A percentile compares a stretch with the other conserved stretches of the same genome.
Evolutionary conservation across 1,140 invertebrate species (phyloP).

Genomic region (Sipha flava): DNA sequence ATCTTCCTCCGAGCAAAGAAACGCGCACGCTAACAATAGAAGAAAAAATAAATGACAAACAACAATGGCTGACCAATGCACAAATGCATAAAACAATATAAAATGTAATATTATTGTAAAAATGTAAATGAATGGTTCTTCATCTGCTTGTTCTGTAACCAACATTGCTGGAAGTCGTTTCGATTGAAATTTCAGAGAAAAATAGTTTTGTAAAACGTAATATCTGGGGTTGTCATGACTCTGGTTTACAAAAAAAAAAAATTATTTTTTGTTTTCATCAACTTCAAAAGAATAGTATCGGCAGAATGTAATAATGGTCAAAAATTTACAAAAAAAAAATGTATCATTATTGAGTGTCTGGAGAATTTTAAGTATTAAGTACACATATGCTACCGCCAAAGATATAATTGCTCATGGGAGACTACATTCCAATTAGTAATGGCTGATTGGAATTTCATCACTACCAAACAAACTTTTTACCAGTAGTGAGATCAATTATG

Average conservation of each 20-base stretch:
- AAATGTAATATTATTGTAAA: constrained; percentile 9
- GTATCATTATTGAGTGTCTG: not conserved
- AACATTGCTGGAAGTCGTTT: not conserved
- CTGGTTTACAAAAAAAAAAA: not conserved
- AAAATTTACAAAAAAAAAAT: constrained; percentile 12
- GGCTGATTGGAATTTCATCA: not conserved
- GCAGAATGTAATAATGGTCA: not conserved
- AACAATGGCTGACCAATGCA: constrained; percentile 1
- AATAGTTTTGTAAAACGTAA: not conserved
- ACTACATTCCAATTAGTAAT: constrained; percentile 11
- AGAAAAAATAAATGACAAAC: not conserved
- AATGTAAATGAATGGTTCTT: not conserved
- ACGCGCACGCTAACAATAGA: constrained; percentile 6
- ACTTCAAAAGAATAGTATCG: not conserved
- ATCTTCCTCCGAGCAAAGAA: not conserved
- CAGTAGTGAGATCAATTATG: not conserved
- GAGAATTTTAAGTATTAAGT: constrained; percentile 20
- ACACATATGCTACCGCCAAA: constrained; percentile 2
- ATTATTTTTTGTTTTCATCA: not conserved
- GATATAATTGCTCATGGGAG: not conserved
- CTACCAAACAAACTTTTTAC: not conserved
- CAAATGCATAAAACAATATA: not conserved
- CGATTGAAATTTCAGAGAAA: not conserved
- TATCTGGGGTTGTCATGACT: not conserved
- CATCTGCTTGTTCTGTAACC: not conserved